Percentiles rank a stretch among this genome's conserved stretches.
Evolutionary conservation across 2,888 invertebrate species (phyloP).

Genomic region (Diaprepes abbreviatus): DNA sequence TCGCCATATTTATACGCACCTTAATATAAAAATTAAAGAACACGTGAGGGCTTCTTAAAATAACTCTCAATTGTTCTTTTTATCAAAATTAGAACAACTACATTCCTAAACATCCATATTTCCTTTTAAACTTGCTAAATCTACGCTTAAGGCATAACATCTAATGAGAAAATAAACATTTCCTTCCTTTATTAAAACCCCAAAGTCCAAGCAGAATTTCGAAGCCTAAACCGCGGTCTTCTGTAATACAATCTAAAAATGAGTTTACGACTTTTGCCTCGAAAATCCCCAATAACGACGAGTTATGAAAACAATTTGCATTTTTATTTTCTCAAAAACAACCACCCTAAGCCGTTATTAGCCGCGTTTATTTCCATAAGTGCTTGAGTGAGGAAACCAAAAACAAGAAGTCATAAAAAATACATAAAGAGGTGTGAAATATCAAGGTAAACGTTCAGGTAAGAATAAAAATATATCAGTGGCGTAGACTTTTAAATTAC

Average conservation of each 20-base stretch:
- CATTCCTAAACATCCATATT: no score
- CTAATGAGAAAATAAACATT: no score
- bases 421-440: constrained; percentile 30
- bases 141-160: no score
- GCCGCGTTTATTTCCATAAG: constrained; percentile 42
- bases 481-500: neutral
- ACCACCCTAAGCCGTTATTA: constrained; percentile 39
- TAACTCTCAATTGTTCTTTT: no score
- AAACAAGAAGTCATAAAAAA: constrained; percentile 36
- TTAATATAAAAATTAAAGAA: no score
- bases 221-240: neutral
- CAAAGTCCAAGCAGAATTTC: no score
- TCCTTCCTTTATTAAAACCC: no score
- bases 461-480: constrained; percentile 4
- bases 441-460: constrained; percentile 25
- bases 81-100: no score
- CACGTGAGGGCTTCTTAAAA: no score
- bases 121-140: no score
- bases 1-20: no score
- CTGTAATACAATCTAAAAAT: constrained; percentile 8
- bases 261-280: constrained; percentile 20
- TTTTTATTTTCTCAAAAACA: constrained; percentile 46
- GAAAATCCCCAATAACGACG: constrained; percentile 40
- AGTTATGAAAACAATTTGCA: constrained; percentile 47
- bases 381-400: constrained; percentile 34